These are phyloP conservation scores for Sweltsa coloradensis DNA, from an alignment of 1,140 invertebrate species.

Conservation along the genomic window DNA sequence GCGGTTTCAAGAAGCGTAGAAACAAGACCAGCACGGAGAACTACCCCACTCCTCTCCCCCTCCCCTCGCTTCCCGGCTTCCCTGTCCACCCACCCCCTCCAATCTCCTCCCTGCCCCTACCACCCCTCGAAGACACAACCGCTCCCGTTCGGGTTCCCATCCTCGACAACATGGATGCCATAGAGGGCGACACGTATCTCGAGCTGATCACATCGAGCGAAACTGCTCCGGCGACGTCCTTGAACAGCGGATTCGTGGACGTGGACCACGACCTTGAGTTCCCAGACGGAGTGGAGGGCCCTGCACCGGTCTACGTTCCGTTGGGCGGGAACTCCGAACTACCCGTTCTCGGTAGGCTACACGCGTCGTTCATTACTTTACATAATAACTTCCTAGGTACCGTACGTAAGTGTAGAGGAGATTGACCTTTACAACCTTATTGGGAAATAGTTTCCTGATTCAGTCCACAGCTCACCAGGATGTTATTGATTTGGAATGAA, in stretches of 20 bases:
- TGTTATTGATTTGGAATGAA: no score
- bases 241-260: constrained; percentile 29
- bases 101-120: constrained; percentile 7
- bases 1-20: no score
- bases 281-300: constrained; percentile 41
- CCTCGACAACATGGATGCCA: not conserved
- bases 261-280: constrained; percentile 41
- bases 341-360: not conserved
- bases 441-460: no score
- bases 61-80: no score
- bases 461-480: no score
- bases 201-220: not conserved
- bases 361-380: not conserved
- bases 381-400: not conserved
- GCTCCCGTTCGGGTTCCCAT: constrained; percentile 7
- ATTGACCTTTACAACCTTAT: not conserved
- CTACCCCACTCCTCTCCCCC: no score
- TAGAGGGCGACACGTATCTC: constrained; percentile 7
- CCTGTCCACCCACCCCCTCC: no score
- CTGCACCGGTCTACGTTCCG: constrained; percentile 33
- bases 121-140: constrained; percentile 15
- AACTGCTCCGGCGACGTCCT: constrained; percentile 6
- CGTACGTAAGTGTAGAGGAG: not conserved
- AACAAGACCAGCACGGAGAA: no score
- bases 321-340: constrained; percentile 23